Conservation (phyloP, 2,113 vertebrate species). For the Progne subis region DNA sequence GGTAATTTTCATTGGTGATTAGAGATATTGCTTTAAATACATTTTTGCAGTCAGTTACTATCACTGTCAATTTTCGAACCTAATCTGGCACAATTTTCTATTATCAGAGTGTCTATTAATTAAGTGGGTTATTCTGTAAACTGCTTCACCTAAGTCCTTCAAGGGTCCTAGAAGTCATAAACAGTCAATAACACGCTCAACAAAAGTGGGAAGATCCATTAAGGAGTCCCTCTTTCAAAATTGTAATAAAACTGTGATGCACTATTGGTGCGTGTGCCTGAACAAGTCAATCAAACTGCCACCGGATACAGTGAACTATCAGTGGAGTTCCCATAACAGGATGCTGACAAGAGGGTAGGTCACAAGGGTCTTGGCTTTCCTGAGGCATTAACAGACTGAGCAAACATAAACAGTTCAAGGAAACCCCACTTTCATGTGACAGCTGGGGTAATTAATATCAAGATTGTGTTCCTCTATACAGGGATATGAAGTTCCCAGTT, state of each 20-base stretch:
- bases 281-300: background rate
- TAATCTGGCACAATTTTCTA: background rate
- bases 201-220: background rate
- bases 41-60: background rate
- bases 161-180: background rate
- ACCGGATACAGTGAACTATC: background rate
- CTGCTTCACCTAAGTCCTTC: background rate
- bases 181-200: background rate
- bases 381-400: background rate
- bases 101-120: background rate
- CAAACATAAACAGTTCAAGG: background rate
- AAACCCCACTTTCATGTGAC: background rate
- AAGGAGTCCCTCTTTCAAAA: background rate
- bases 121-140: background rate
- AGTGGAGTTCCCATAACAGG: background rate
- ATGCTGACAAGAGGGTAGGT: background rate
- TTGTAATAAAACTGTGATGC: background rate
- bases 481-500: background rate
- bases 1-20: background rate
- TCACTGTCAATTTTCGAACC: background rate
- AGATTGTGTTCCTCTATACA: background rate
- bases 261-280: accelerated
- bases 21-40: background rate
- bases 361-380: background rate
- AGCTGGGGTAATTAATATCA: background rate